phyloP scores from a whole-genome alignment of 2,113 vertebrate species.

The Physeter macrocephalus region DNA sequence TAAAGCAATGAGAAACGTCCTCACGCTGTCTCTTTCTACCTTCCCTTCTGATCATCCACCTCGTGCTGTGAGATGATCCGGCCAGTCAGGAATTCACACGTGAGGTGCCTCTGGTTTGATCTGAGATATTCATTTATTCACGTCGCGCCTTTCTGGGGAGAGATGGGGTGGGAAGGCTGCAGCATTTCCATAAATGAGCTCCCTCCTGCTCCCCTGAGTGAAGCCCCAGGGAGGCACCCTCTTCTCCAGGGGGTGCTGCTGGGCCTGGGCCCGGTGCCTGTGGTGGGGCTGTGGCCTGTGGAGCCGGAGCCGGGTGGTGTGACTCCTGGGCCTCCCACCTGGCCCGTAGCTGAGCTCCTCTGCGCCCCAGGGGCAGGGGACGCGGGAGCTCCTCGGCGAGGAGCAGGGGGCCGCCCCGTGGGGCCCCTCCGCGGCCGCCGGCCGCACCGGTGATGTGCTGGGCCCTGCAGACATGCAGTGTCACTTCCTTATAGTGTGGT shows the following conservation, averaged over 20 bases:
- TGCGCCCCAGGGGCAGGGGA: neutral
- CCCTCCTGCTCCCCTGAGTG: accelerated
- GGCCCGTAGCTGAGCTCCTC: no score
- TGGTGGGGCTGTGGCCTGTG: neutral
- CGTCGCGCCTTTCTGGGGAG: neutral
- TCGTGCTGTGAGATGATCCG: neutral
- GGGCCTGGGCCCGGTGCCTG: neutral
- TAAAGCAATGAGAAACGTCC: neutral
- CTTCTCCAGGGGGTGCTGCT: neutral
- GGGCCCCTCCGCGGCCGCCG: accelerated
- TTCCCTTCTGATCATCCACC: neutral
- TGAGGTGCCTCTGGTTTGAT: neutral
- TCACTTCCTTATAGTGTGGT: accelerated
- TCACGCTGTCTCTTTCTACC: accelerated
- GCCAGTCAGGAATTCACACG: accelerated
- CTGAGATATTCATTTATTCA: neutral
- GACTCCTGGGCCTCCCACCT: neutral
- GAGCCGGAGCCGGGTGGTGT: no score
- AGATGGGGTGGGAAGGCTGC: neutral
- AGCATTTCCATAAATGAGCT: neutral
- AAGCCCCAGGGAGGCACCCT: neutral
- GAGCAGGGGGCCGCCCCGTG: accelerated
- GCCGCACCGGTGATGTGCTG: accelerated
- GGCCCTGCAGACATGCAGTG: neutral
- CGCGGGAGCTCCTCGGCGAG: neutral